Evolutionary conservation across 2,113 vertebrate species (phyloP).

Genomic region (Acanthisitta chloris): DNA sequence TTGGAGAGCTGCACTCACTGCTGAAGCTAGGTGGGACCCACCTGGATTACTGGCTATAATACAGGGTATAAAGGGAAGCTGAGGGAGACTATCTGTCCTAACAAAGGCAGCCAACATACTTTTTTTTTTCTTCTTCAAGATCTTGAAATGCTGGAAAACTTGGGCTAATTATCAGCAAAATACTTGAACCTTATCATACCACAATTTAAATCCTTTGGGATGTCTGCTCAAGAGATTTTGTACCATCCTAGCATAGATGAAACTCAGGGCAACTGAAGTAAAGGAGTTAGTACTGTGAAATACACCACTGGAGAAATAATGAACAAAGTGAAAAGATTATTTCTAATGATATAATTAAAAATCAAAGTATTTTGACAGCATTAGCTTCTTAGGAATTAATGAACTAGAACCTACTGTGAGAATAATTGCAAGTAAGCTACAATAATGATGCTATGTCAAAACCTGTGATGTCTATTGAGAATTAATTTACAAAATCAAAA

Average conservation of each 20-base stretch:
- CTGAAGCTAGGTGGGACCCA: not conserved
- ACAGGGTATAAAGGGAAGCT: not conserved
- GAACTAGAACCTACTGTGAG: conserved; percentile 8
- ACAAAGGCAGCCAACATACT: not conserved
- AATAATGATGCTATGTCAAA: not conserved
- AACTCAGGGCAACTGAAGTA: not conserved
- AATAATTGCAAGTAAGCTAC: conserved; percentile 14
- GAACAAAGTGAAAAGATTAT: not conserved
- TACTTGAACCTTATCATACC: not conserved
- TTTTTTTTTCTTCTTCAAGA: not conserved
- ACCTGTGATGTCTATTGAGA: not conserved
- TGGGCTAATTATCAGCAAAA: not conserved
- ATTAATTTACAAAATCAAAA: conserved; percentile 23
- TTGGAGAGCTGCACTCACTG: not conserved
- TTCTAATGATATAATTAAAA: conserved; percentile 22
- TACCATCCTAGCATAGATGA: not conserved
- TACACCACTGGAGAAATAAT: not conserved
- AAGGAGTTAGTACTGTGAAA: not conserved
- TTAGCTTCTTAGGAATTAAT: conserved; percentile 15
- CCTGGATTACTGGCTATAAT: not conserved
- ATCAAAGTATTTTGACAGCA: not conserved
- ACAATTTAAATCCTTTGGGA: not conserved
- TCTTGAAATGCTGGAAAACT: not conserved
- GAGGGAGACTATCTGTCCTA: not conserved
- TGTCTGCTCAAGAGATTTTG: not conserved